Conservation (phyloP, 1,140 invertebrate genomes). For the Bacillus rossius region DNA sequence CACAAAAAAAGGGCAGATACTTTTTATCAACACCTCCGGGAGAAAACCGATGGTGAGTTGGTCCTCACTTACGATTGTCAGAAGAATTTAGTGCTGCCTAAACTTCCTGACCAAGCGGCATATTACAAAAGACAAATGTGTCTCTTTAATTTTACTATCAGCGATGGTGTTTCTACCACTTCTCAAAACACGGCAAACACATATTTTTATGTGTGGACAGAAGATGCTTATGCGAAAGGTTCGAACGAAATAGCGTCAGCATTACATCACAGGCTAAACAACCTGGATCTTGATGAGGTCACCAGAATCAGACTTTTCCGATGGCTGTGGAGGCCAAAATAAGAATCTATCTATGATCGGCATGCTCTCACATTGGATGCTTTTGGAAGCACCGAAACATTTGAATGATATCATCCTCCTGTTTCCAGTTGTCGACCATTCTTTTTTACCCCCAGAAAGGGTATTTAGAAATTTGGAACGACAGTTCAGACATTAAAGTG, state of each 20-base stretch:
- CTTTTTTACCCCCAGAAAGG: slow-evolving; percentile 3
- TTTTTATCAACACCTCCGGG: slow-evolving; percentile 8
- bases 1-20: slow-evolving; percentile 8
- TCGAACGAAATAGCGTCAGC: slow-evolving; percentile 13
- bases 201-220: slow-evolving; percentile 3
- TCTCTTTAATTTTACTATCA: slow-evolving; percentile 15
- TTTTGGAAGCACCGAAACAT: slow-evolving; percentile 6
- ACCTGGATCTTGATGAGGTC: slow-evolving; percentile 4
- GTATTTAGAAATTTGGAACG: slow-evolving; percentile 15
- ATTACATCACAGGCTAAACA: background rate
- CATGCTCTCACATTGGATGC: slow-evolving; percentile 5
- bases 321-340: slow-evolving; percentile 16
- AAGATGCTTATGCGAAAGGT: background rate
- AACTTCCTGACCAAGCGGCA: slow-evolving; percentile 7
- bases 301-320: slow-evolving; percentile 2
- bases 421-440: slow-evolving; percentile 1
- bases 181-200: slow-evolving; percentile 6
- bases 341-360: slow-evolving; percentile 3
- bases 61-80: slow-evolving; percentile 13
- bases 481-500: background rate
- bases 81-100: slow-evolving; percentile 8
- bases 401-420: slow-evolving; percentile 2
- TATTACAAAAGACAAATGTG: slow-evolving; percentile 17
- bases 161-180: slow-evolving; percentile 1
- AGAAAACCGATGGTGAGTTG: slow-evolving; percentile 5